These are phyloP conservation scores for Enteromius argenteus DNA, from an alignment of 2,797 vertebrate species.

Conservation along the genomic window DNA sequence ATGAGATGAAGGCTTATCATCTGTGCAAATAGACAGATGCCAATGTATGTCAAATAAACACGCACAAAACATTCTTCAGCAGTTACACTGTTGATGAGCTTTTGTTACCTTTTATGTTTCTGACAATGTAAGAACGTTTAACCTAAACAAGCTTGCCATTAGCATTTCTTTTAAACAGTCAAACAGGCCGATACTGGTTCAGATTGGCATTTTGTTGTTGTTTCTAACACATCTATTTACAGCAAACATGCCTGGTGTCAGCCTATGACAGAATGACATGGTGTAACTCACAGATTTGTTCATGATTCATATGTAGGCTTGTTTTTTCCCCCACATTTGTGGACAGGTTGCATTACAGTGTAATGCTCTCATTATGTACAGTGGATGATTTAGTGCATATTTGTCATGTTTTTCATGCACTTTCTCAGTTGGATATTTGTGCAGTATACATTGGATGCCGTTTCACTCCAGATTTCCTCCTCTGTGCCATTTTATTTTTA, in stretches of 20 bases:
- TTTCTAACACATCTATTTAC: slow-evolving; percentile 33
- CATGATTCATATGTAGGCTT: not conserved
- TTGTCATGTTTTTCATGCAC: not conserved
- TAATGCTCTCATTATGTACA: slow-evolving; percentile 5
- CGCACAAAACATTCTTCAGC: slow-evolving; percentile 20
- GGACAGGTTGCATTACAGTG: not conserved
- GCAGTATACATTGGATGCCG: not conserved
- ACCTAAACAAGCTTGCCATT: slow-evolving; percentile 24
- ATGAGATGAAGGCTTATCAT: slow-evolving; percentile 42
- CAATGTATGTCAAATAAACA: slow-evolving; percentile 48
- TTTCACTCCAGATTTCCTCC: not conserved
- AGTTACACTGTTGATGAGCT: slow-evolving; percentile 34
- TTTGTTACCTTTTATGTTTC: slow-evolving; percentile 21
- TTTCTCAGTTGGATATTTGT: slow-evolving; percentile 2
- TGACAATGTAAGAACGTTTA: slow-evolving; percentile 22
- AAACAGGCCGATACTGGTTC: slow-evolving; percentile 22
- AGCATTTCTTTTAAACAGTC: slow-evolving; percentile 28
- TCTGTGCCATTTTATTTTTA: not conserved
- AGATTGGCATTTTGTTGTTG: slow-evolving; percentile 19
- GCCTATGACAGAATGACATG: not conserved
- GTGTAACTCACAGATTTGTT: not conserved
- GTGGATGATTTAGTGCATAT: not conserved
- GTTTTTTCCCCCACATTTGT: not conserved
- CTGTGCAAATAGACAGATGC: slow-evolving; percentile 48
- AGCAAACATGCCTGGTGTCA: slow-evolving; percentile 16